Evolutionary conservation across 1,140 invertebrate species (phyloP).

Genomic region (Melipona quadrifasciata): DNA sequence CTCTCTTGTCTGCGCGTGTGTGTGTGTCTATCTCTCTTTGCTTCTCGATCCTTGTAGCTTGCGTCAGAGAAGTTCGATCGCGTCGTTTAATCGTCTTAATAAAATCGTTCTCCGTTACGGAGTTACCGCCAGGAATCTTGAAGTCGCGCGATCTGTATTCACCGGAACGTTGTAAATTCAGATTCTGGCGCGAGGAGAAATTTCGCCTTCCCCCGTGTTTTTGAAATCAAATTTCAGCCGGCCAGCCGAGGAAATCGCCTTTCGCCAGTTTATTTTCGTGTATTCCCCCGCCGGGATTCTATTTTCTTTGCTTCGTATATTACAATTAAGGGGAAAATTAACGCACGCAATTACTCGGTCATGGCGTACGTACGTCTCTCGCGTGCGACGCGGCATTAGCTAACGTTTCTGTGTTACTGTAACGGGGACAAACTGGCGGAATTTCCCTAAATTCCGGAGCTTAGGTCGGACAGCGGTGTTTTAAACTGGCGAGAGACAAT

Average conservation of each 20-base stretch:
- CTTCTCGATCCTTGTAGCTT: background rate
- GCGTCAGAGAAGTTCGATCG: background rate
- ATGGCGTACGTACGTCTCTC: background rate
- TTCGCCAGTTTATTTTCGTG: no score
- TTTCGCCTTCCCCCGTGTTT: no score
- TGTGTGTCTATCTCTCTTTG: background rate
- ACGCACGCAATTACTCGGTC: no score
- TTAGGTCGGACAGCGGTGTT: conserved; percentile 29
- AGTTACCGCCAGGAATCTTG: background rate
- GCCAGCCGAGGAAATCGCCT: no score
- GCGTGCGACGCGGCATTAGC: background rate
- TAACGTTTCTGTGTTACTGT: background rate
- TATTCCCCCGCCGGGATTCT: no score
- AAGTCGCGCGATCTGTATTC: conserved; percentile 17
- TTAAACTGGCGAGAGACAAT: conserved; percentile 30
- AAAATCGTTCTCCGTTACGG: background rate
- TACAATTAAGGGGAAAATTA: no score
- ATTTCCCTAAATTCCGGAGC: conserved; percentile 23
- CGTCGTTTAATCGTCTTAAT: background rate
- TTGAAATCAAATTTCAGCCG: no score
- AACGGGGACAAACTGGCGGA: conserved; percentile 3
- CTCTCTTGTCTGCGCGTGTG: background rate
- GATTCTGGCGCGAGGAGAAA: no score
- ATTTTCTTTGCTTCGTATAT: no score
- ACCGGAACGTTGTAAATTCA: background rate